These are phyloP conservation scores for Pollenia angustigena DNA, from an alignment of 2,888 invertebrate species.

Conservation along the genomic window DNA sequence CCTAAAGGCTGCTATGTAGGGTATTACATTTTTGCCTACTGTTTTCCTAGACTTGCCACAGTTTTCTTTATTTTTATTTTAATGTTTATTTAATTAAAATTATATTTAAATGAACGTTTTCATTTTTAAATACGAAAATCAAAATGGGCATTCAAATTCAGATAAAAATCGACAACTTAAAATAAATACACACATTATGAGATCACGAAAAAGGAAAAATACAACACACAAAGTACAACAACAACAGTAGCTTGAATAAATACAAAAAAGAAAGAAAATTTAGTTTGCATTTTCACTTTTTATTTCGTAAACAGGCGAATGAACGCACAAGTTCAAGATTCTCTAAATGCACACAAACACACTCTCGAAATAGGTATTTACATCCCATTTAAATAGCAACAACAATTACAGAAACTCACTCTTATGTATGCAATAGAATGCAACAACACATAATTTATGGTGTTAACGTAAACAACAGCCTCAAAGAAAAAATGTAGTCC, in stretches of 20 bases:
- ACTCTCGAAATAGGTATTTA: not conserved
- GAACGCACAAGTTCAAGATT: slow-evolving; percentile 81
- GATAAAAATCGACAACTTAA: slow-evolving; percentile 39
- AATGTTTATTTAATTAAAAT: slow-evolving; percentile 47
- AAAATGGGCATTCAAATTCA: slow-evolving; percentile 27
- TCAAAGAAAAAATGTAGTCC: slow-evolving; percentile 78
- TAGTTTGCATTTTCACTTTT: slow-evolving; percentile 63
- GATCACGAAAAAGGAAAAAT: not conserved
- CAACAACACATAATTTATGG: slow-evolving; percentile 14
- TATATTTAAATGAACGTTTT: slow-evolving; percentile 26
- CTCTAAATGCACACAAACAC: slow-evolving; percentile 67
- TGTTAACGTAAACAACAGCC: slow-evolving; percentile 58
- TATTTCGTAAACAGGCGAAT: slow-evolving; percentile 67
- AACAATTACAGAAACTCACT: slow-evolving; percentile 27
- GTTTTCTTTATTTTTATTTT: slow-evolving; percentile 4
- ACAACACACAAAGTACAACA: not conserved
- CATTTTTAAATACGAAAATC: slow-evolving; percentile 6
- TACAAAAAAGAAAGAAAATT: slow-evolving; percentile 48
- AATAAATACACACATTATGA: slow-evolving; percentile 6
- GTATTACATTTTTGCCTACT: not conserved
- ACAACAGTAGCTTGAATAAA: not conserved
- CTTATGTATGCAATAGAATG: slow-evolving; percentile 42
- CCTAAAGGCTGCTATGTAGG: no score
- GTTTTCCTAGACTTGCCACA: slow-evolving; percentile 13
- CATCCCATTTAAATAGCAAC: not conserved